Base-by-base conservation (phyloP, 2,113 vertebrate species). In the Brachyhypopomus gauderio region DNA sequence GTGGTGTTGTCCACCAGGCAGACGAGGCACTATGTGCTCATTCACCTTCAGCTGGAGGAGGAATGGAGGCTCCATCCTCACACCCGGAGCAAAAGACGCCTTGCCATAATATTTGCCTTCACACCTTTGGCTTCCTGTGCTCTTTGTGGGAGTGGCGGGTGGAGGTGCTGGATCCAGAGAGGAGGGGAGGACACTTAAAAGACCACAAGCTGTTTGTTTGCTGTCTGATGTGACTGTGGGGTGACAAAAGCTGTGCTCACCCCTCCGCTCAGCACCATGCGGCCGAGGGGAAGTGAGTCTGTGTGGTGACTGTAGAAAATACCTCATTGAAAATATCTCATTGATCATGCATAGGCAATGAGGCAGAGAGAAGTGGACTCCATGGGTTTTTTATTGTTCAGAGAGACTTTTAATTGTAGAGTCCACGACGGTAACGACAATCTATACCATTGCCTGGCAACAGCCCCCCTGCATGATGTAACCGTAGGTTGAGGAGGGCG, bases 51-150 rank as follows among this genome's bases (percentile, higher is more conserved):
- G 66, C 38, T 23, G 72, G 75, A 62, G 55, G 36, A 23, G 56
- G 25, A 77, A 64, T 23, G 11, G 16, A 63, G 19, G 25, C 27
- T 38, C 11, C 23, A 78, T 63, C 78, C 52, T 58, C 59, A 86
- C 75, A 85, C 83, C 52, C 45, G 63, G 67, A 85, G 72, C 87
- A 86, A 85, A 85, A 87, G 88, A 88, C 80, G 64, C 72, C 23
- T 82, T 85, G 73, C 84, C 78, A 87, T 86, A 88, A 89, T 88
- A 88, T 90, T 90, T 86, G 78, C 85, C 75, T 90, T 89, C 59
- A 81, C 87, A 81, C 86, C 76, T n/a, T 5, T 23, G 52, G 79
- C 86, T 90, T 90, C 89, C 89, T 88, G 87, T 78, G 74, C 17
- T 86, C 81, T 63, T 56, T 81, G 84, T 77, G 55, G 62, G 45